Conservation (phyloP, 2,888 invertebrate species). For the Dermolepida albohirtum region DNA sequence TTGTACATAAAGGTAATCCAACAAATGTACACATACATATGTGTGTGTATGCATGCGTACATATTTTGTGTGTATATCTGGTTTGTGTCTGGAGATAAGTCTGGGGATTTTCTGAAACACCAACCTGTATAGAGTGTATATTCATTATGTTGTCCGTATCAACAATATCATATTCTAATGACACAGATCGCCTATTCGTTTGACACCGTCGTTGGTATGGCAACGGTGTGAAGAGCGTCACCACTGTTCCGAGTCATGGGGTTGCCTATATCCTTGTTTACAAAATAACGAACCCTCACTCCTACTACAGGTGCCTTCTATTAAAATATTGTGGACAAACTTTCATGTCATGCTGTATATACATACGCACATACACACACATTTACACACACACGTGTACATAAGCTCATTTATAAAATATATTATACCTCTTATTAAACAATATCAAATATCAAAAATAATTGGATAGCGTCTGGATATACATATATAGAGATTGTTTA, state of each 20-base stretch:
- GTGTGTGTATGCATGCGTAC: background rate
- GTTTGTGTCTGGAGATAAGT: constrained; percentile 30
- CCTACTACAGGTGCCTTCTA: constrained; percentile 31
- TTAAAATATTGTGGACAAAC: constrained; percentile 31
- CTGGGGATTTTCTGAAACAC: constrained; percentile 45
- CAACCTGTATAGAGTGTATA: constrained; percentile 45
- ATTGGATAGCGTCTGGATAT: background rate
- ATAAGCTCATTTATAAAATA: constrained; percentile 19
- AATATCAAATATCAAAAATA: constrained; percentile 27
- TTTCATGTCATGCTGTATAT: background rate
- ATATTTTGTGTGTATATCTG: constrained; percentile 16
- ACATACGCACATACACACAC: too few relatives aligned
- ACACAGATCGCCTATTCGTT: constrained; percentile 52
- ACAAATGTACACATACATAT: too few relatives aligned
- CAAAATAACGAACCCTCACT: constrained; percentile 44
- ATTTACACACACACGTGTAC: too few relatives aligned
- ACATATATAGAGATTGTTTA: too few relatives aligned
- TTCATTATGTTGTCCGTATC: constrained; percentile 54
- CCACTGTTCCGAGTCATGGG: constrained; percentile 57
- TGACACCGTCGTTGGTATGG: constrained; percentile 68
- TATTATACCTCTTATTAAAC: constrained; percentile 23
- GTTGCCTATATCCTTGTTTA: constrained; percentile 62
- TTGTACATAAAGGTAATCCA: constrained; percentile 35
- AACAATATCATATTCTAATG: constrained; percentile 62
- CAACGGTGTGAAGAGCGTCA: constrained; percentile 63